Conservation (phyloP, 2,797 vertebrate genomes). For the Moxostoma hubbsi region DNA sequence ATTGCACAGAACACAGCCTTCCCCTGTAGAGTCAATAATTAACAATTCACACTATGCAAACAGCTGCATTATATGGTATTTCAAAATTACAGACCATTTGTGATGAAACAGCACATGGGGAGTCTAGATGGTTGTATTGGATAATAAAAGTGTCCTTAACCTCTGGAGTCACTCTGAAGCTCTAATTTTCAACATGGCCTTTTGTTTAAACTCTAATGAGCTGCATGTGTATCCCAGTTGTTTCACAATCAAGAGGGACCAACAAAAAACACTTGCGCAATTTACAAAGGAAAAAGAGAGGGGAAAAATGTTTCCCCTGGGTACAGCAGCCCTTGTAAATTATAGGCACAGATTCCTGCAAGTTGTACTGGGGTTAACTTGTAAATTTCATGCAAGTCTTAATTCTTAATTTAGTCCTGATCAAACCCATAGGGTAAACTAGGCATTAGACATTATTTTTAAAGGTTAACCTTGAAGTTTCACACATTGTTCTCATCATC, state of each 20-base stretch:
- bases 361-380: slow-evolving; percentile 27
- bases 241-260: slow-evolving; percentile 37
- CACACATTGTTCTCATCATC: neutral
- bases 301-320: neutral
- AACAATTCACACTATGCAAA: too few species aligned
- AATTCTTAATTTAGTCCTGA: slow-evolving; percentile 15
- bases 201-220: slow-evolving; percentile 45
- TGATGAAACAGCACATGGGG: neutral
- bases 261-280: slow-evolving; percentile 12
- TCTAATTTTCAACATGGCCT: slow-evolving; percentile 25
- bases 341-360: neutral
- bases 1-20: neutral
- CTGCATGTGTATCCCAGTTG: slow-evolving; percentile 43
- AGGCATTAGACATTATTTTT: slow-evolving; percentile 10
- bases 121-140: neutral
- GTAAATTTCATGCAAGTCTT: slow-evolving; percentile 42
- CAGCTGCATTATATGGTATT: neutral
- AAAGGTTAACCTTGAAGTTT: neutral
- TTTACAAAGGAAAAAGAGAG: neutral
- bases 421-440: slow-evolving; percentile 9
- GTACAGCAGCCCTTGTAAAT: slow-evolving; percentile 31
- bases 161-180: slow-evolving; percentile 16
- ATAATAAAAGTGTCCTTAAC: neutral
- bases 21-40: neutral
- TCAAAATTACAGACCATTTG: neutral